These are phyloP conservation scores for Acropora yongei DNA, from an alignment of 64 coral and sea anemone genomes.

Conservation along the genomic window DNA sequence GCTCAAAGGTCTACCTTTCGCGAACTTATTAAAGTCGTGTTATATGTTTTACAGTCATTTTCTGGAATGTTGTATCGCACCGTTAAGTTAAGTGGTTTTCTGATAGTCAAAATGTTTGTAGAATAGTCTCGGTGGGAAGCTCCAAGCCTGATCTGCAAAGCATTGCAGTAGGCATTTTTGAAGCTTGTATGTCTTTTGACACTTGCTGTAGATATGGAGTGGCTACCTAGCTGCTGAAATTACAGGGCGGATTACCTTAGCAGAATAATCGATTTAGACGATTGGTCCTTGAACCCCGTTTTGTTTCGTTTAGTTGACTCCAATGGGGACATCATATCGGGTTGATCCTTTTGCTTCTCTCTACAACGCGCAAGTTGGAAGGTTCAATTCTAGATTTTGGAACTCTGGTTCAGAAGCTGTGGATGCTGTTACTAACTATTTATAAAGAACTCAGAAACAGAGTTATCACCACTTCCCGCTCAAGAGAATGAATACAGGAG, in stretches of 20 bases:
- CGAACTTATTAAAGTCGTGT: neutral
- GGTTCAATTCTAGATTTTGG: slow-evolving; percentile 53
- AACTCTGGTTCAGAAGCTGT: slow-evolving; percentile 32
- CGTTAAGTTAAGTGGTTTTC: slow-evolving; percentile 5
- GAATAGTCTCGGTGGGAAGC: slow-evolving; percentile 36
- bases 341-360: slow-evolving; percentile 54
- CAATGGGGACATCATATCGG: slow-evolving; percentile 45
- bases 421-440: slow-evolving; percentile 27
- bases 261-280: slow-evolving; percentile 28
- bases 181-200: slow-evolving; percentile 8
- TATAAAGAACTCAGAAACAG: no score
- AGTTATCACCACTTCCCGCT: no score
- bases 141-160: slow-evolving; percentile 14
- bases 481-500: no score
- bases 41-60: neutral
- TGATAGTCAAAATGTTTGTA: neutral
- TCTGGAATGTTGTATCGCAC: neutral
- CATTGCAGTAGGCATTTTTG: slow-evolving; percentile 28
- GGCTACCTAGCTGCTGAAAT: neutral
- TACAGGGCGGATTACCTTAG: slow-evolving; percentile 34
- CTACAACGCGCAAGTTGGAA: slow-evolving; percentile 47
- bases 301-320: slow-evolving; percentile 5
- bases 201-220: slow-evolving; percentile 14
- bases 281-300: slow-evolving; percentile 25
- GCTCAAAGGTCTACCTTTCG: neutral